Percentiles rank a stretch among this genome's conserved stretches.
These are phyloP conservation scores for Hemicordylus capensis DNA, from an alignment of 2,113 vertebrate genomes.

Conservation along the genomic window DNA sequence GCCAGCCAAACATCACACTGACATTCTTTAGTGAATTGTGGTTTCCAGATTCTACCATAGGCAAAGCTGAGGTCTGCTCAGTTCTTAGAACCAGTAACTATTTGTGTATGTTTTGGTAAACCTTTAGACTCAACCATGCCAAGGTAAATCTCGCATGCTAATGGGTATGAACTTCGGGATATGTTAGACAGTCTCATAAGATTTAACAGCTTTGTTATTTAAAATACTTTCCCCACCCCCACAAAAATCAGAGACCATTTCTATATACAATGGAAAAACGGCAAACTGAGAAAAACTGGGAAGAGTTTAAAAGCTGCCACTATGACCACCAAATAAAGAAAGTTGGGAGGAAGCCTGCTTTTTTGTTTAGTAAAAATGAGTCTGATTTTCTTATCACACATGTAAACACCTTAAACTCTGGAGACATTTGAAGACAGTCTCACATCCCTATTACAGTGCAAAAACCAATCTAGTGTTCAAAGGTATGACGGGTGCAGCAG, in stretches of 20 bases:
- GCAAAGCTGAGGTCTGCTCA: conserved; percentile 50
- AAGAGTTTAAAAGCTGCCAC: conserved; percentile 45
- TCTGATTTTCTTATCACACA: conserved; percentile 40
- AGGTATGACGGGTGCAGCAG: not conserved
- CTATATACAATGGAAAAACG: conserved; percentile 43
- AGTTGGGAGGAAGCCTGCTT: conserved; percentile 23
- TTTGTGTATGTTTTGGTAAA: conserved; percentile 62
- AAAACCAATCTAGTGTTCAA: not conserved
- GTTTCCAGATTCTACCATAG: conserved; percentile 46
- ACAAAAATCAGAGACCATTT: conserved; percentile 36
- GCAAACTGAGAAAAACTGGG: conserved; percentile 44
- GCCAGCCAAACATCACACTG: conserved; percentile 44
- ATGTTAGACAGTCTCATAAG: conserved; percentile 44
- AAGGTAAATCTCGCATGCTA: conserved; percentile 48
- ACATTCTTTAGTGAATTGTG: conserved; percentile 62
- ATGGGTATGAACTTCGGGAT: conserved; percentile 8
- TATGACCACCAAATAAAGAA: conserved; percentile 27
- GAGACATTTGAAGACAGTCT: not conserved
- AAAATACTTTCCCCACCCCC: conserved; percentile 16
- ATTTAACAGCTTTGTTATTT: conserved; percentile 44
- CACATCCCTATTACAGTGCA: not conserved
- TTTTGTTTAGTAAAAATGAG: conserved; percentile 44
- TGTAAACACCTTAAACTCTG: conserved; percentile 10
- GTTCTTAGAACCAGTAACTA: conserved; percentile 66
- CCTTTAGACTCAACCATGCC: conserved; percentile 52